Evolutionary conservation across 1,140 invertebrate species (phyloP).

Genomic region (Drosophila persimilis): DNA sequence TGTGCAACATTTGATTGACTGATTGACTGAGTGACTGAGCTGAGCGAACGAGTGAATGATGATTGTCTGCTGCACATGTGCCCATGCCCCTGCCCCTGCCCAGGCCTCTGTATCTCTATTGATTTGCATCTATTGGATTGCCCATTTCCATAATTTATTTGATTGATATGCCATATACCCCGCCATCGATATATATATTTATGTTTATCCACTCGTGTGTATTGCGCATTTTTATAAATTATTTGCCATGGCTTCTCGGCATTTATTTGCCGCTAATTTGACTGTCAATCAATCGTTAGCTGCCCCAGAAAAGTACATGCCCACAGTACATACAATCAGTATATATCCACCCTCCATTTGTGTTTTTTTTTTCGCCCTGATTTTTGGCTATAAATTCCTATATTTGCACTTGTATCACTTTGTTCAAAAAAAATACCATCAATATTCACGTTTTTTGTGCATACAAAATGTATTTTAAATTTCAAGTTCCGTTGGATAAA

Average conservation of each 20-base stretch:
- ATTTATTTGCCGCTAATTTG: conserved; percentile 80
- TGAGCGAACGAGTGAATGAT: conserved; percentile 43
- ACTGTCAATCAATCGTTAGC: conserved; percentile 72
- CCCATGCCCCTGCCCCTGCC: not conserved
- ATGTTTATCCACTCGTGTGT: conserved; percentile 7
- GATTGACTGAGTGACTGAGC: conserved; percentile 30
- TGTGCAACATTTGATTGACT: conserved; percentile 39
- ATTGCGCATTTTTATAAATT: conserved; percentile 65
- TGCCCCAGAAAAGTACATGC: conserved; percentile 19
- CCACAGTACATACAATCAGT: not conserved
- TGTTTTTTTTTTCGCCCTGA: conserved; percentile 11
- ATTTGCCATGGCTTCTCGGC: conserved; percentile 57
- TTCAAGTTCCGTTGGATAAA: not conserved
- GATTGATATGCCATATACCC: conserved; percentile 71
- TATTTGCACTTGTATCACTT: no score
- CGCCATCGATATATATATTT: conserved; percentile 10
- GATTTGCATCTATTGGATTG: conserved; percentile 56
- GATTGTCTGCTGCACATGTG: conserved; percentile 56
- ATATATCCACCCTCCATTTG: conserved; percentile 21
- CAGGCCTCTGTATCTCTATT: conserved; percentile 44
- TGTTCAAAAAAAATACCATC: not conserved
- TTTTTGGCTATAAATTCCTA: no score
- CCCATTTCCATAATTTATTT: conserved; percentile 68
- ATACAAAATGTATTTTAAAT: conserved; percentile 3
- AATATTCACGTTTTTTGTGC: not conserved